Conservation (phyloP, 1,140 invertebrate species). For the Eubasilissa regina region DNA sequence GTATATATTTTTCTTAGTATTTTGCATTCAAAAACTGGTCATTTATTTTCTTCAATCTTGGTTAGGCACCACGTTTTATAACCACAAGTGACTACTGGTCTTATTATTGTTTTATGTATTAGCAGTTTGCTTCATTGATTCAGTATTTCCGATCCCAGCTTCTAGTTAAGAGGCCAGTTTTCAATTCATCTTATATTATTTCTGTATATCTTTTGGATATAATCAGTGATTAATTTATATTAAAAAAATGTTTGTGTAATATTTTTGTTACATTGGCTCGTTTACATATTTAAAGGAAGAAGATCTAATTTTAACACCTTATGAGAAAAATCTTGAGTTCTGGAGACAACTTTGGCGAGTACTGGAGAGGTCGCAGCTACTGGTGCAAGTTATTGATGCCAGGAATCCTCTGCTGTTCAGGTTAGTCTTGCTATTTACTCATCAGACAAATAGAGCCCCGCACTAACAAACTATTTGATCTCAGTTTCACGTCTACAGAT, state of each 20-base stretch:
- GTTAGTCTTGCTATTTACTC: slow-evolving; percentile 51
- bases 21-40: too few relatives aligned
- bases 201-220: too few relatives aligned
- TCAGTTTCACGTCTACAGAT: slow-evolving; percentile 66
- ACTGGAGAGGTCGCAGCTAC: slow-evolving; percentile 94
- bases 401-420: slow-evolving; percentile 96
- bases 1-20: too few relatives aligned
- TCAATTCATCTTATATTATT: too few relatives aligned
- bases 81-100: too few relatives aligned
- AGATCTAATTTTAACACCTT: slow-evolving; percentile 91
- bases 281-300: slow-evolving; percentile 74
- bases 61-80: too few relatives aligned
- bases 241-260: background rate
- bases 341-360: slow-evolving; percentile 99
- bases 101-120: too few relatives aligned
- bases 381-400: slow-evolving; percentile 97
- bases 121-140: too few relatives aligned
- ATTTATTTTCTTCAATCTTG: too few relatives aligned
- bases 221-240: too few relatives aligned
- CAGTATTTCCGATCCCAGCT: too few relatives aligned
- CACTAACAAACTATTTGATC: background rate
- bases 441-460: background rate
- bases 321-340: slow-evolving; percentile 98
- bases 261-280: background rate
- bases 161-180: too few relatives aligned